Evolutionary conservation across 2,113 vertebrate species (phyloP).

Genomic region (Erpornis zantholeuca): DNA sequence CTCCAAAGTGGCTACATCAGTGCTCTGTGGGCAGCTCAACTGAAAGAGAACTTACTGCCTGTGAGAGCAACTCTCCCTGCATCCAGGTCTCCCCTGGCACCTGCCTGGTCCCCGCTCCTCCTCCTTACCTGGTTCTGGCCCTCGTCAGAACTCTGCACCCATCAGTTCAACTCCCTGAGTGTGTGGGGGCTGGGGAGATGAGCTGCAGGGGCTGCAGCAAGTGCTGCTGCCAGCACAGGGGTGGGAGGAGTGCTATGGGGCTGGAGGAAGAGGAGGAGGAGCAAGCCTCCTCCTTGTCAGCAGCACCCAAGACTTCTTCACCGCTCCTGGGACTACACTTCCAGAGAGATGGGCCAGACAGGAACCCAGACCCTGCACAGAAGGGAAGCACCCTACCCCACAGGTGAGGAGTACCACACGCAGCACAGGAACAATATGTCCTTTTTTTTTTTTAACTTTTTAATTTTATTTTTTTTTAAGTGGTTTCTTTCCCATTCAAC

Average conservation of each 20-base stretch:
- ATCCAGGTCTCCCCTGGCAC: not conserved
- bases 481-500: not conserved
- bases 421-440: not conserved
- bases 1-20: not conserved
- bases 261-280: constrained; percentile 5
- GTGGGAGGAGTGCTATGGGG: not conserved
- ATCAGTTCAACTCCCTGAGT: not conserved
- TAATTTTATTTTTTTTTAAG: not conserved
- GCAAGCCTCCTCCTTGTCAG: not conserved
- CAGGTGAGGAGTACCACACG: not conserved
- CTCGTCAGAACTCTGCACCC: not conserved
- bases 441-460: not conserved
- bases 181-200: not conserved
- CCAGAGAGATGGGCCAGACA: not conserved
- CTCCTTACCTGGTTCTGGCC: constrained; percentile 26
- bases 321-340: not conserved
- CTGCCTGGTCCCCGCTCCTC: not conserved
- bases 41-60: not conserved
- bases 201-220: not conserved
- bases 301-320: not conserved
- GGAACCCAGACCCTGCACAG: not conserved
- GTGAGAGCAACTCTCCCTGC: not conserved
- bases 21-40: not conserved
- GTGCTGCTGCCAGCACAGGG: not conserved
- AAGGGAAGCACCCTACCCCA: not conserved